Base-by-base conservation (phyloP, 2,113 vertebrate species). In the Anhinga rufa region DNA sequence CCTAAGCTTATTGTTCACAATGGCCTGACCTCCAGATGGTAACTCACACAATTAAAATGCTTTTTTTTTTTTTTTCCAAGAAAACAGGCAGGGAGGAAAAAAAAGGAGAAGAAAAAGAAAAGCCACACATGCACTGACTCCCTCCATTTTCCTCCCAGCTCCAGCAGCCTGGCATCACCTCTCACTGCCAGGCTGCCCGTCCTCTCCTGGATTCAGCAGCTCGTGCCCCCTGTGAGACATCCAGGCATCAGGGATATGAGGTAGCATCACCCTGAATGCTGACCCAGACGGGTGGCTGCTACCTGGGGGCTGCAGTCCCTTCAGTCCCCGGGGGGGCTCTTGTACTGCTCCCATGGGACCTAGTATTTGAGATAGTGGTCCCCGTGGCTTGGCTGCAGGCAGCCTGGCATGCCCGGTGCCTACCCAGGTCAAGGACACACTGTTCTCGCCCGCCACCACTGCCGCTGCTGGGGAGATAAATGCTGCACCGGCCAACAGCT, bases 371-470 rank as follows among this genome's bases (percentile, higher is more conserved):
- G 93, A 83, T 6, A 28, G 66, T 51, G 6, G 86, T 74, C 7
- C 66, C 9, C 68, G 93, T 46, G 82, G 84, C 60, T 79, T n/a
- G 25, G 86, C 92, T 86, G 92, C 17, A 3, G 85, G 91, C 95
- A 93, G 86, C 42, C 20, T 49, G 88, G 89, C 7, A 0, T 57
- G 69, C 62, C 78, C 82, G 64, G 71, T 7, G 15, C 57, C 82
- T 55, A 48, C 21, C 42, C 11, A 26, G 95, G 93, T 94, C 96
- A 96, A 90, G 95, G 92, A 90, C 90, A 90, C 4, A 4, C 68
- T 28, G 94, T 77, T 92, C 78, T 61, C 2, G 1, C 26, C 31
- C 2, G 6, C 38, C 14, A 42, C 34, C 5, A 4, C 28, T 22
- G 46, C 34, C 6, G 17, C 65, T 62, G 60, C 62, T 1, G 4